phyloP scores from a whole-genome alignment of 53 echinoderm and acorn worm genomes.

The Hippasteria phrygiana region DNA sequence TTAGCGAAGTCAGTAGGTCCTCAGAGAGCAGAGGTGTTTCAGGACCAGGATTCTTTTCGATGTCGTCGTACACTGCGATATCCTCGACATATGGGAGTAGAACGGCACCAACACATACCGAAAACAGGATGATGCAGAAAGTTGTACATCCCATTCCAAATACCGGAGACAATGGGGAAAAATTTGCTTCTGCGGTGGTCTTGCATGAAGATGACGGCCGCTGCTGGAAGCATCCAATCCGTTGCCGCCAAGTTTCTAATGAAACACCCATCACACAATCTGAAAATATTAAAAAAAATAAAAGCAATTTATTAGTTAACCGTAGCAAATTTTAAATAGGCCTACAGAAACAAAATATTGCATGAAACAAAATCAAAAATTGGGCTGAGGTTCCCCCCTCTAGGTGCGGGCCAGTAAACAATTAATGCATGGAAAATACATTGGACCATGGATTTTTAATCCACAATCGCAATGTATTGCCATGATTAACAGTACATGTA shows the following conservation, averaged over 20 bases:
- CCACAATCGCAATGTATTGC: no score
- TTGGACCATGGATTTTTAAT: background rate
- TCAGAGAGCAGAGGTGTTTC: conserved; percentile 33
- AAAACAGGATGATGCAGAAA: conserved; percentile 33
- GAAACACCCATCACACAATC: conserved; percentile 50
- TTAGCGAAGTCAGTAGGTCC: conserved; percentile 26
- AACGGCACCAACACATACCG: conserved; percentile 29
- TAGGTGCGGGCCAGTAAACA: no score
- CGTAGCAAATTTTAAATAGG: conserved; percentile 4
- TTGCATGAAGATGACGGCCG: conserved; percentile 7
- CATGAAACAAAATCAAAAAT: no score
- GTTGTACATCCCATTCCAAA: conserved; percentile 36
- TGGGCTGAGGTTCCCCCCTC: no score
- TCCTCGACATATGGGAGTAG: conserved; percentile 13
- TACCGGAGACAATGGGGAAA: conserved; percentile 23
- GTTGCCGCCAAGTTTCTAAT: conserved; percentile 44
- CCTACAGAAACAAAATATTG: no score
- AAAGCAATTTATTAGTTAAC: conserved; percentile 28
- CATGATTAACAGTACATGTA: no score
- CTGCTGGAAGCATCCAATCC: conserved; percentile 42
- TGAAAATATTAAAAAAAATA: conserved; percentile 17
- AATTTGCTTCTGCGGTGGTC: conserved; percentile 3
- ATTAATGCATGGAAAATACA: no score
- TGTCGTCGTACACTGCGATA: conserved; percentile 26
- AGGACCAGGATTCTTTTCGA: conserved; percentile 43